phyloP scores from a whole-genome alignment of 2,888 invertebrate genomes.

The Mesopsocus fuscifrons region DNA sequence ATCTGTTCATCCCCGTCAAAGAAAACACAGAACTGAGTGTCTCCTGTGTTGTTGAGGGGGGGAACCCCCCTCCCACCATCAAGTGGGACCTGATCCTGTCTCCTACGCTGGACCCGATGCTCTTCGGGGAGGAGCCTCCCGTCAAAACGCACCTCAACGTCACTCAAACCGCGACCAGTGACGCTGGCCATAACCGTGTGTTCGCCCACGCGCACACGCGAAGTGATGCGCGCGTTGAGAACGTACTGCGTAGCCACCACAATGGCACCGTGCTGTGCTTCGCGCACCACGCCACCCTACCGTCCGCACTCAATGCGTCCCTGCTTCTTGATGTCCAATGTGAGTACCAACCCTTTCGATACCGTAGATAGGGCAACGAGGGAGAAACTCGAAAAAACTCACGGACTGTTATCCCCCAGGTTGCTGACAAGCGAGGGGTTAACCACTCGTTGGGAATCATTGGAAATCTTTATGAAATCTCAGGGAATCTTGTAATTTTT shows the following conservation, averaged over 20 bases:
- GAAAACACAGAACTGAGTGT: conserved; percentile 68
- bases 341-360: conserved; percentile 26
- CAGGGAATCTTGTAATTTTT: too few relatives aligned
- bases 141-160: not conserved
- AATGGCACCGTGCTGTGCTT: conserved; percentile 70
- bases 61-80: conserved; percentile 43
- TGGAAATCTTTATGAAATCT: too few relatives aligned
- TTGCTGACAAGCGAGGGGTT: too few relatives aligned
- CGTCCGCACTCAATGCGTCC: conserved; percentile 34
- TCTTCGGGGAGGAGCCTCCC: not conserved
- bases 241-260: conserved; percentile 66
- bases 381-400: too few relatives aligned
- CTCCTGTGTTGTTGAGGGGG: conserved; percentile 73
- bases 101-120: not conserved
- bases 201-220: conserved; percentile 19
- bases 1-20: conserved; percentile 70
- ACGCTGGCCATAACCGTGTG: conserved; percentile 1
- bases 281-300: conserved; percentile 47
- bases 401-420: too few relatives aligned
- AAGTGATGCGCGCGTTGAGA: conserved; percentile 46
- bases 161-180: not conserved
- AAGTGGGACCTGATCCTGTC: conserved; percentile 31
- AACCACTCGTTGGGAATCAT: too few relatives aligned
- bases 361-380: too few relatives aligned
- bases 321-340: conserved; percentile 45